phyloP scores from a whole-genome alignment of 2,113 vertebrate genomes.

The Raja brachyura region DNA sequence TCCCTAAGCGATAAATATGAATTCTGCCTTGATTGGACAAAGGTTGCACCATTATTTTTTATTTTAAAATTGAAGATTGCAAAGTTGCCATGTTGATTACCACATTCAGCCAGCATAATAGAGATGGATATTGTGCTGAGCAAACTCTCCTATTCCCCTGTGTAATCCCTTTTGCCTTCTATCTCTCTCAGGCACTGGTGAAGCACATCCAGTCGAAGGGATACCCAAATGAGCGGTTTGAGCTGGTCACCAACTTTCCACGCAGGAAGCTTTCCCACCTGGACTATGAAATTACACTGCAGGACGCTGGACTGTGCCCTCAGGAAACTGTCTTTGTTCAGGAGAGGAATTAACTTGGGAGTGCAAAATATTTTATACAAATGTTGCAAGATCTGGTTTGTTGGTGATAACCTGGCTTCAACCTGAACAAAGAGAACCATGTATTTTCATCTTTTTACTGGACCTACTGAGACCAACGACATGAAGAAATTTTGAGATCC shows the following conservation, averaged over 20 bases:
- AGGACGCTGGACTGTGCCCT: slow-evolving; percentile 95
- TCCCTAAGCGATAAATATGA: neutral
- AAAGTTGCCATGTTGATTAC: neutral
- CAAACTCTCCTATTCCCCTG: neutral
- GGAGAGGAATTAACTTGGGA: slow-evolving; percentile 83
- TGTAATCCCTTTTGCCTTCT: slow-evolving; percentile 9
- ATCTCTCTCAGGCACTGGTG: slow-evolving; percentile 72
- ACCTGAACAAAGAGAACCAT: slow-evolving; percentile 12
- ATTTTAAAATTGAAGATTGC: neutral
- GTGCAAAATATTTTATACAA: slow-evolving; percentile 27
- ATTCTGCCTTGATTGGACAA: neutral
- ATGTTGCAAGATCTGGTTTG: slow-evolving; percentile 19
- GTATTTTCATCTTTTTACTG: slow-evolving; percentile 30
- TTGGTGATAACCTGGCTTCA: slow-evolving; percentile 33
- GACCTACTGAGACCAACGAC: slow-evolving; percentile 24
- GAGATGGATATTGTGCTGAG: neutral
- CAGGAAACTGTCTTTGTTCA: slow-evolving; percentile 99
- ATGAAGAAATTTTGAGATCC: slow-evolving; percentile 13
- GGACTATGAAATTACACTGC: slow-evolving; percentile 97
- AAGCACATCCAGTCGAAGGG: slow-evolving; percentile 92
- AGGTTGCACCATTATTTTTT: neutral
- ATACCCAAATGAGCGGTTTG: slow-evolving; percentile 96
- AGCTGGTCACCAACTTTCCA: slow-evolving; percentile 98
- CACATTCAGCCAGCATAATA: neutral
- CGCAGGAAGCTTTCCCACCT: slow-evolving; percentile 93